phyloP scores from a whole-genome alignment of 2,797 vertebrate species.

The Loriculus beryllinus region DNA sequence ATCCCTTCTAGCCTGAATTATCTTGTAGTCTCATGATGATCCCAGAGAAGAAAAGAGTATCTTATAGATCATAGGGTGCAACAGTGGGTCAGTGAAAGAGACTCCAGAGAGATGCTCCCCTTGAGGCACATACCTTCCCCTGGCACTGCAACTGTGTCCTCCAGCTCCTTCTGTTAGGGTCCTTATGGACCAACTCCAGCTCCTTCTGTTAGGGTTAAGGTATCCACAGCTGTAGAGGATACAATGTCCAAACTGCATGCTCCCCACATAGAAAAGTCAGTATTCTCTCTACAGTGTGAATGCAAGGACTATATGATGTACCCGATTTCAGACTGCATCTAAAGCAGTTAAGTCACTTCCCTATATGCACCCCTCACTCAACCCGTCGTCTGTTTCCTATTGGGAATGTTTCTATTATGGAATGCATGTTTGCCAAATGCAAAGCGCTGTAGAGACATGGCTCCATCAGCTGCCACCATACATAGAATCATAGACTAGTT shows the following conservation, averaged over 20 bases:
- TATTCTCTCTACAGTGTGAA: neutral
- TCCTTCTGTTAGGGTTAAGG: neutral
- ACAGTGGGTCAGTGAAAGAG: neutral
- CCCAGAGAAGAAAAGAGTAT: neutral
- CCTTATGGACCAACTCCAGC: neutral
- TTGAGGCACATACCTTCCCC: neutral
- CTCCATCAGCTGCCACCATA: neutral
- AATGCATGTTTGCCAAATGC: neutral
- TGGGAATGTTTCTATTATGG: neutral
- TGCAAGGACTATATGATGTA: neutral
- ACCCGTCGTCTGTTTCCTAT: neutral
- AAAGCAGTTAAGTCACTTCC: neutral
- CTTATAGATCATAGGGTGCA: neutral
- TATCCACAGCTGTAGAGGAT: neutral
- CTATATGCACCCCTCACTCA: neutral
- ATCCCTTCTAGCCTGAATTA: neutral
- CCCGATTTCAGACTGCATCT: neutral
- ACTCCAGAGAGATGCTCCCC: neutral
- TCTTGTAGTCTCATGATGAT: neutral
- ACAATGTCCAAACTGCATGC: neutral
- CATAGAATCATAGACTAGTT: no score
- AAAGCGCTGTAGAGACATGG: neutral
- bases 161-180: neutral
- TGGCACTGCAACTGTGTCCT: neutral
- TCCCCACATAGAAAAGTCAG: neutral